Percentiles rank a stretch among this genome's conserved stretches.
Evolutionary conservation across 2,113 vertebrate species (phyloP).

Genomic region (Ophthalmolycus amberensis): DNA sequence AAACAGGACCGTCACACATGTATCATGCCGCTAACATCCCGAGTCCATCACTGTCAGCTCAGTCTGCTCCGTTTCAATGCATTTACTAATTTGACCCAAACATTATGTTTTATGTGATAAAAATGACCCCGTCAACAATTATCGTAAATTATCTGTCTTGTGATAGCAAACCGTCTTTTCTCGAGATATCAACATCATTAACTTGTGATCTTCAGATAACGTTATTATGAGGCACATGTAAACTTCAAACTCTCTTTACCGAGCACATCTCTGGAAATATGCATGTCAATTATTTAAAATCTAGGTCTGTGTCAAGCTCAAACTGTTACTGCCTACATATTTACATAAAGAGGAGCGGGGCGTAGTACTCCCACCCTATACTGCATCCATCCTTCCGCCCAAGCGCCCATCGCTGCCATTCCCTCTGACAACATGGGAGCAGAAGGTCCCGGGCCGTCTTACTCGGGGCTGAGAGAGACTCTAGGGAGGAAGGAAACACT

Average conservation of each 20-base stretch:
- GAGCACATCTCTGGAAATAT: background rate
- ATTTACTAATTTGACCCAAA: too few relatives aligned
- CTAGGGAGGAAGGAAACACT: background rate
- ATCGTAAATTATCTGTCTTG: too few relatives aligned
- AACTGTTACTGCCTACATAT: slow-evolving; percentile 14
- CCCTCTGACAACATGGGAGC: slow-evolving; percentile 40
- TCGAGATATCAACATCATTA: too few relatives aligned
- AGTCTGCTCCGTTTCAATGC: too few relatives aligned
- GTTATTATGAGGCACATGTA: background rate
- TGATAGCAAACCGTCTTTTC: too few relatives aligned
- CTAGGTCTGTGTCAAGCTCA: slow-evolving; percentile 7
- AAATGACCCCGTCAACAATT: too few relatives aligned
- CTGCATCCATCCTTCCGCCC: background rate
- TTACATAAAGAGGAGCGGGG: background rate
- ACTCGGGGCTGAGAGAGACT: background rate
- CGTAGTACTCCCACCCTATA: background rate
- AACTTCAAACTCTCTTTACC: slow-evolving; percentile 1
- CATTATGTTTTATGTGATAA: too few relatives aligned
- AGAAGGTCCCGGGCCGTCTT: slow-evolving; percentile 34
- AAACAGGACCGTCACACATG: too few relatives aligned
- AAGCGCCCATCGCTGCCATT: background rate
- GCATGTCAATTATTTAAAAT: slow-evolving; percentile 24
- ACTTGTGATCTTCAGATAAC: too few relatives aligned
- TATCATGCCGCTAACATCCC: too few relatives aligned
- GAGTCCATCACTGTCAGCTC: too few relatives aligned